phyloP scores from a whole-genome alignment of 2,888 invertebrate species.

The Tanypteryx hageni region DNA sequence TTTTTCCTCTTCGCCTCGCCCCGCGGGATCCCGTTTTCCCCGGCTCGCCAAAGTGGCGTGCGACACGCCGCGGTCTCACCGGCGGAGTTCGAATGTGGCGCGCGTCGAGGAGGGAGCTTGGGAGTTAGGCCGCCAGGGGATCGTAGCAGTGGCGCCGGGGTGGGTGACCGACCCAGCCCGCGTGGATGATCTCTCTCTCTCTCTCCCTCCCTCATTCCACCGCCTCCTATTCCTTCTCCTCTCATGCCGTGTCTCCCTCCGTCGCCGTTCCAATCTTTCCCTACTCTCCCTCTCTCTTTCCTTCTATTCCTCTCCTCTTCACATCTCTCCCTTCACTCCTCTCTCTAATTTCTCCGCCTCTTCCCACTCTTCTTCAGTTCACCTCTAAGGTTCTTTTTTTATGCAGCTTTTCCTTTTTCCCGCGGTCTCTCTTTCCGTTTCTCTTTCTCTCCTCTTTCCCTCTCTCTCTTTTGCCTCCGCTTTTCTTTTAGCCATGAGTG shows the following conservation, averaged over 20 bases:
- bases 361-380: not conserved
- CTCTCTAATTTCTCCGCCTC: not conserved
- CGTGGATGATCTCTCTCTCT: constrained; percentile 30
- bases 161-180: constrained; percentile 49
- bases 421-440: not conserved
- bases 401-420: not conserved
- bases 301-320: not conserved
- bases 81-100: constrained; percentile 6
- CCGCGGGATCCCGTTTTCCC: not conserved
- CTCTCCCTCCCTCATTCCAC: not conserved
- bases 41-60: constrained; percentile 8
- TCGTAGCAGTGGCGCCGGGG: constrained; percentile 32
- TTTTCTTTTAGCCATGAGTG: not conserved
- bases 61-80: not conserved
- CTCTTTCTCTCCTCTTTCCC: not conserved
- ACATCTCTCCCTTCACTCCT: not conserved
- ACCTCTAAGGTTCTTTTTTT: not conserved
- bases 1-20: not conserved
- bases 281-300: not conserved
- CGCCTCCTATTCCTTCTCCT: not conserved
- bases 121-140: not conserved
- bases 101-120: constrained; percentile 10
- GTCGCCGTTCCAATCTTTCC: not conserved
- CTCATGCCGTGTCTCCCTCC: not conserved
- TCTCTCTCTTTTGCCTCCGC: not conserved